Conservation (phyloP, 2,113 vertebrate genomes). For the Lontra canadensis region DNA sequence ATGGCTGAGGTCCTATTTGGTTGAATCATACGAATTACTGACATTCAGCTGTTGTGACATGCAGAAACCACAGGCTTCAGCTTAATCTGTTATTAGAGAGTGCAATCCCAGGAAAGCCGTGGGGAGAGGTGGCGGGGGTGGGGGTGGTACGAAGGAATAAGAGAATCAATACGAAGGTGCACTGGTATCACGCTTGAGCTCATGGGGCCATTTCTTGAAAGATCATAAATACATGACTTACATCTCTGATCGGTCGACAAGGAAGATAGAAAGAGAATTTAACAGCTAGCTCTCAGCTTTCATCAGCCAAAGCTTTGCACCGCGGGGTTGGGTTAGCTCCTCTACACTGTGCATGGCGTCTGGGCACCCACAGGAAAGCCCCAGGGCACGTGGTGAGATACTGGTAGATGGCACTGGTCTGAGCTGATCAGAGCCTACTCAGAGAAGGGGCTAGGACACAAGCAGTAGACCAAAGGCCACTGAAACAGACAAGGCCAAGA, state of each 20-base stretch:
- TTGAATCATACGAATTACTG: background rate
- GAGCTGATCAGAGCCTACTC: background rate
- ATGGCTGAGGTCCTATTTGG: background rate
- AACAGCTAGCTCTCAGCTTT: background rate
- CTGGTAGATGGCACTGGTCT: background rate
- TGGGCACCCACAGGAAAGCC: background rate
- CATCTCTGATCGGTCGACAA: background rate
- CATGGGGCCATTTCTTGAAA: background rate
- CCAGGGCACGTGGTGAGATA: background rate
- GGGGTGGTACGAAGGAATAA: background rate
- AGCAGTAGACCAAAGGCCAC: background rate
- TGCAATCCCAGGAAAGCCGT: background rate
- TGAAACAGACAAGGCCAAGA: background rate
- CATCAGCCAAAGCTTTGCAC: background rate
- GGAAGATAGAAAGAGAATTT: background rate
- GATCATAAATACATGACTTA: background rate
- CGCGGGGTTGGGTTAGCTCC: background rate
- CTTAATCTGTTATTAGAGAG: background rate
- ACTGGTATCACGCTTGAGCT: background rate
- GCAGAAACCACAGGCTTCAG: background rate
- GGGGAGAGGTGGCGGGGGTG: background rate
- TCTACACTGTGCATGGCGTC: background rate
- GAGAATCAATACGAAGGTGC: background rate
- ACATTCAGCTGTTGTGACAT: constrained; percentile 2
- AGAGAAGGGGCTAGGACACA: background rate